phyloP scores from a whole-genome alignment of 2,888 invertebrate genomes.

The Athalia rosae region DNA sequence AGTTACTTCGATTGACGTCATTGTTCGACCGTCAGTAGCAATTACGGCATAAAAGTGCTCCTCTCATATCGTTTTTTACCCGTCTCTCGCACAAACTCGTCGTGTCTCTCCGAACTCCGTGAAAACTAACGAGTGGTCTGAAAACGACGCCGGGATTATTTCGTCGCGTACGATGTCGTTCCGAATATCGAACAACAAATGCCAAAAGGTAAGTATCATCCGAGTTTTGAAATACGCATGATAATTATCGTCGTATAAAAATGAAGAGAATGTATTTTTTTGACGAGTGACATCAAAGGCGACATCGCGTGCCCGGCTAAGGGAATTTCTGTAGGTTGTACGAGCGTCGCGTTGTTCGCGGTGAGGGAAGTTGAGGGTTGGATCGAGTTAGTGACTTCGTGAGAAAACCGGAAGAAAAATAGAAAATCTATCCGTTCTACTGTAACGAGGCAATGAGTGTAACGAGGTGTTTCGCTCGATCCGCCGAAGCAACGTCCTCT shows the following conservation, averaged over 20 bases:
- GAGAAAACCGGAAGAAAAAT: conserved; percentile 1
- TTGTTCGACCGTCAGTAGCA: conserved; percentile 18
- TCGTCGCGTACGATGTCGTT: too few relatives aligned
- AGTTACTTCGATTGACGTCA: conserved; percentile 15
- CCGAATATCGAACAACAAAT: too few relatives aligned
- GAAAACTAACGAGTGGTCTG: neutral
- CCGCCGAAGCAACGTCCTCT: neutral
- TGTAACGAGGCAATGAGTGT: conserved; percentile 35
- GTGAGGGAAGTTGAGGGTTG: neutral
- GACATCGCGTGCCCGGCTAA: neutral
- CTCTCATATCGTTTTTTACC: neutral
- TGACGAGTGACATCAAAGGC: too few relatives aligned
- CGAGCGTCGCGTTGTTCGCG: neutral
- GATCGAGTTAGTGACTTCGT: conserved; percentile 1
- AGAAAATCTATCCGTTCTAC: conserved; percentile 37
- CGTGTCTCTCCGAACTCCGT: neutral
- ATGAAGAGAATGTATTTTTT: too few relatives aligned
- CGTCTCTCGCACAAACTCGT: neutral
- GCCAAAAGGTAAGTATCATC: too few relatives aligned
- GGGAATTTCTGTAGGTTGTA: neutral
- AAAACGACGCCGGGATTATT: too few relatives aligned
- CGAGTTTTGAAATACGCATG: too few relatives aligned
- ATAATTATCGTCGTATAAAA: too few relatives aligned
- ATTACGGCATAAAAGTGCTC: neutral
- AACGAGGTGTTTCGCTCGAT: conserved; percentile 30